Conservation (phyloP, 1,140 invertebrate species). For the Lucilia sericata region DNA sequence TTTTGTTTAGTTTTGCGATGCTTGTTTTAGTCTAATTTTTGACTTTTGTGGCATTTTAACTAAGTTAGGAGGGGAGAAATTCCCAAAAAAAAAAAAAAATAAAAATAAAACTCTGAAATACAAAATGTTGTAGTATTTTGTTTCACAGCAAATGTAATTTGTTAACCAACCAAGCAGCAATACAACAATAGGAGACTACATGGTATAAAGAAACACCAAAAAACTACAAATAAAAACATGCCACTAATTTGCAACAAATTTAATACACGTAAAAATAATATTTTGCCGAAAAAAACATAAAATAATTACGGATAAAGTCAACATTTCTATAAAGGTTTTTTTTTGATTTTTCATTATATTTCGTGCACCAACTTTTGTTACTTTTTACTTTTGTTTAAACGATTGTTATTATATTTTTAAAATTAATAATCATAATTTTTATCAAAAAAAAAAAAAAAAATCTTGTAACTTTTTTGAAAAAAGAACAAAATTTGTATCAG, state of each 20-base stretch:
- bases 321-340: background rate
- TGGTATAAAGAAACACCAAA: background rate
- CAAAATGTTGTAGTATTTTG: slow-evolving; percentile 10
- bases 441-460: too few species aligned
- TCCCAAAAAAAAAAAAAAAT: background rate
- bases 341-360: background rate
- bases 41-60: background rate
- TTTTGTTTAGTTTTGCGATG: background rate
- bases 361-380: background rate
- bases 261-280: slow-evolving; percentile 1
- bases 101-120: too few species aligned
- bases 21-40: background rate
- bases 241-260: slow-evolving; percentile 35
- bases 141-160: slow-evolving; percentile 12
- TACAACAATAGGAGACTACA: slow-evolving; percentile 7
- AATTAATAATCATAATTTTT: too few species aligned
- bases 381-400: too few species aligned
- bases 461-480: too few species aligned
- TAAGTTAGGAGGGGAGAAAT: background rate
- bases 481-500: too few species aligned
- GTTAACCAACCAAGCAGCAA: background rate
- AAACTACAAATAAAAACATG: slow-evolving; percentile 31
- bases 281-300: background rate
- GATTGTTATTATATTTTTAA: too few species aligned
- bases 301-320: background rate